Evolutionary conservation across 2,113 vertebrate species (phyloP).

Genomic region (Corydoras sp.): DNA sequence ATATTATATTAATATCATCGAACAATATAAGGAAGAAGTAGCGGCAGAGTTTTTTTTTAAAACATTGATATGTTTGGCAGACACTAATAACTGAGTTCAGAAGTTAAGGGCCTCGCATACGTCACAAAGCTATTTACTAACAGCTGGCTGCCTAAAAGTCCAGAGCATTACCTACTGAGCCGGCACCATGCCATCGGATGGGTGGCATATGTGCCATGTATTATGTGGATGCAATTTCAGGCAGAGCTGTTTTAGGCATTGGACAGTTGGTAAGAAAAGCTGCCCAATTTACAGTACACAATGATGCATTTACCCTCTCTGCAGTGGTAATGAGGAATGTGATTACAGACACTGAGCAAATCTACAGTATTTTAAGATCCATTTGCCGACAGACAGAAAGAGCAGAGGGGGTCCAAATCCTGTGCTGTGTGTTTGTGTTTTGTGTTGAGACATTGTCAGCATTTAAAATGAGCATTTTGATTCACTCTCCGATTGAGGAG

Average conservation of each 20-base stretch:
- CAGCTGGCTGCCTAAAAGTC: no score
- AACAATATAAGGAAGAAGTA: no score
- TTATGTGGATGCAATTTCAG: constrained; percentile 8
- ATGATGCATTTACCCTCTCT: constrained; percentile 49
- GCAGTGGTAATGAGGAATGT: constrained; percentile 50
- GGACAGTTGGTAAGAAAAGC: constrained; percentile 30
- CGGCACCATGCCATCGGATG: background rate
- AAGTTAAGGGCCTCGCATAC: no score
- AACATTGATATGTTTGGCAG: no score
- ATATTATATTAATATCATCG: no score
- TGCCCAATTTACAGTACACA: constrained; percentile 30
- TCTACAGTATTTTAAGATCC: constrained; percentile 75
- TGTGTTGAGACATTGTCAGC: constrained; percentile 91
- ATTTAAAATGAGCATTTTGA: constrained; percentile 99
- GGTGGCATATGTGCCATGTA: background rate
- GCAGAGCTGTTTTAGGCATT: constrained; percentile 9
- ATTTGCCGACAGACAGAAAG: constrained; percentile 56
- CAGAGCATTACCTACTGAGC: no score
- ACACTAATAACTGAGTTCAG: no score
- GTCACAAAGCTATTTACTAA: no score
- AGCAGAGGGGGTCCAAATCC: constrained; percentile 69
- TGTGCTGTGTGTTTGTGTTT: constrained; percentile 84
- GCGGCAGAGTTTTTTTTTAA: no score
- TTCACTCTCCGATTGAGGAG: constrained; percentile 91
- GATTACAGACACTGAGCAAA: constrained; percentile 47